Evolutionary conservation across 2,888 invertebrate species (phyloP).

Genomic region (Agrotis clavis): DNA sequence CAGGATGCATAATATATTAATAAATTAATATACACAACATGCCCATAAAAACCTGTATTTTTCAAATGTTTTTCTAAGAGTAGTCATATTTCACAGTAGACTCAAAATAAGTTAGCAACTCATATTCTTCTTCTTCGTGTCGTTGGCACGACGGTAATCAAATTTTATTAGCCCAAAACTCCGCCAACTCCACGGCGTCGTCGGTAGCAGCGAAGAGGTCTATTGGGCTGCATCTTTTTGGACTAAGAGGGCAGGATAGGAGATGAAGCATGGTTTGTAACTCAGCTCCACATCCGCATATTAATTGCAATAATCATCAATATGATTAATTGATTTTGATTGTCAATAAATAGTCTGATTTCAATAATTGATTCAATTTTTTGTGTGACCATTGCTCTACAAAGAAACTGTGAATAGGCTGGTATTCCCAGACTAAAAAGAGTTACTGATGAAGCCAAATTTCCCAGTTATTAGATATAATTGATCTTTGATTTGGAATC

Average conservation of each 20-base stretch:
- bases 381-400: neutral
- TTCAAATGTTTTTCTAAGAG: neutral
- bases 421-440: neutral
- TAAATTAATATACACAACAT: too few species aligned
- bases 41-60: neutral
- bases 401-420: neutral
- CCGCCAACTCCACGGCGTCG: too few species aligned
- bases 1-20: too few species aligned
- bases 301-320: slow-evolving; percentile 12
- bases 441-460: neutral
- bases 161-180: too few species aligned
- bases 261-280: too few species aligned
- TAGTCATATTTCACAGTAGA: neutral
- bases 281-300: too few species aligned
- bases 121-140: too few species aligned
- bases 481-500: neutral
- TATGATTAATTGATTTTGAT: neutral
- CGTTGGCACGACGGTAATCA: too few species aligned
- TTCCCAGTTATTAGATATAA: neutral
- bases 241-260: too few species aligned
- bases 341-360: neutral
- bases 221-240: too few species aligned
- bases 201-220: too few species aligned
- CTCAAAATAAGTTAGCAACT: neutral
- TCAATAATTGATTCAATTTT: neutral